Evolutionary conservation across 2,113 vertebrate genomes (phyloP).

Genomic region (Chiloscyllium plagiosum): DNA sequence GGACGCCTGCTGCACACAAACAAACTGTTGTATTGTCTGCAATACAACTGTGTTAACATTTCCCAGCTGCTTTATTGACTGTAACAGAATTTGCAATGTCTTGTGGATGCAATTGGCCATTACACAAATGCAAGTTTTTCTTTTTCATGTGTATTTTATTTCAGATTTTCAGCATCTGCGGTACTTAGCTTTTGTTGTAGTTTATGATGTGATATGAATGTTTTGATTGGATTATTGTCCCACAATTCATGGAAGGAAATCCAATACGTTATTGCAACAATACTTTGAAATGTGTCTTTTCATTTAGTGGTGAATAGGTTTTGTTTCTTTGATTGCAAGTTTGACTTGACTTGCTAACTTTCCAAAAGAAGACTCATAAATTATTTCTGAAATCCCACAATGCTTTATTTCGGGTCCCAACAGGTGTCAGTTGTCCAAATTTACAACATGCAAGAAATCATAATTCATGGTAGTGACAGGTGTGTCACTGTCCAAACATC

Average conservation of each 20-base stretch:
- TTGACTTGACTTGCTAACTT: constrained; percentile 1
- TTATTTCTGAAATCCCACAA: neutral
- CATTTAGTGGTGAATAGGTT: neutral
- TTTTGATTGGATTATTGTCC: neutral
- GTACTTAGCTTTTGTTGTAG: neutral
- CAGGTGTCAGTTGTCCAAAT: constrained; percentile 5
- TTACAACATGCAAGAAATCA: neutral
- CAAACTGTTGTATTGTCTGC: neutral
- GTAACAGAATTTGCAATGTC: no score
- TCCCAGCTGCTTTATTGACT: no score
- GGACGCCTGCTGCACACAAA: neutral
- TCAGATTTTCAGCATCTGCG: neutral
- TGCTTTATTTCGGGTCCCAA: neutral
- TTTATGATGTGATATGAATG: neutral
- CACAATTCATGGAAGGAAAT: neutral
- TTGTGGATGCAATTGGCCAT: neutral
- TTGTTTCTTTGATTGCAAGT: neutral
- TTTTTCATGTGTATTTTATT: neutral
- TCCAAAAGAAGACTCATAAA: neutral
- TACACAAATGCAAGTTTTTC: neutral
- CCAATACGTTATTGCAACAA: neutral
- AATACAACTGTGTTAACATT: no score
- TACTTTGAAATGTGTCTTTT: neutral
- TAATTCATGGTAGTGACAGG: neutral
- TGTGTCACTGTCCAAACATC: neutral